Base-by-base conservation (phyloP, 2,113 vertebrate genomes). In the Micromys minutus region DNA sequence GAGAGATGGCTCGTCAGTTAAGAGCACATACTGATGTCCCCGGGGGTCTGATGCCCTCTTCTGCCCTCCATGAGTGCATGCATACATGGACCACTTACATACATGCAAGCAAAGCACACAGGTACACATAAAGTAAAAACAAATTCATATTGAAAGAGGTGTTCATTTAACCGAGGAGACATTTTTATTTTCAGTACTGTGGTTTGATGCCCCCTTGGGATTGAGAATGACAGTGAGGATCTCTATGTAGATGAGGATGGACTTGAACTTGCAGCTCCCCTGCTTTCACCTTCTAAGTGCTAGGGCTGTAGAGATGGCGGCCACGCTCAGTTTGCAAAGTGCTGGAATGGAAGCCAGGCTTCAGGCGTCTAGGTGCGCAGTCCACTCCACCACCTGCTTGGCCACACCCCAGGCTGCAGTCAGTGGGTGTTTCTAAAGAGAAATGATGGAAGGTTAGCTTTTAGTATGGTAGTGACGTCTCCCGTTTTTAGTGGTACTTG, bases 171-270 rank as follows among this genome's bases (percentile, higher is more conserved):
- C 31, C 61, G 26, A 65, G 69, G 63, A 91, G 87, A 55, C 59
- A 47, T 77, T 57, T 83, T 55, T 89, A 47, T 26, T 61, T 91
- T 93, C 91, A 86, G 55, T 85, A 69, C 47, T 83, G 21, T 89
- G 45, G 0, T 63, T 93, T 92, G 11, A 55, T 91, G 39, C 59
- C 83, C 1, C 34, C 24, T 89, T 95, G 59, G 12, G 22, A 79
- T 93, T 87, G 87, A 87, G 72, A 93, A 83, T 84, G 31, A 90
- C 10, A 86, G 29, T 89, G n/a, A 42, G 36, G 19, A 42, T 81
- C 47, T 69, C 19, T 86, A 34, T 67, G 63, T 86, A 15, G 45
- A 31, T n/a, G 11, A 86, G 17, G 83, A 65, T 84, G 29, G 29
- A 36, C 61, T 45, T 84, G 57, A 63, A 42, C 81, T 67, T 85